These are phyloP conservation scores for Pseudomyrmex cubaensis DNA, from an alignment of 1,140 invertebrate species.

Conservation along the genomic window DNA sequence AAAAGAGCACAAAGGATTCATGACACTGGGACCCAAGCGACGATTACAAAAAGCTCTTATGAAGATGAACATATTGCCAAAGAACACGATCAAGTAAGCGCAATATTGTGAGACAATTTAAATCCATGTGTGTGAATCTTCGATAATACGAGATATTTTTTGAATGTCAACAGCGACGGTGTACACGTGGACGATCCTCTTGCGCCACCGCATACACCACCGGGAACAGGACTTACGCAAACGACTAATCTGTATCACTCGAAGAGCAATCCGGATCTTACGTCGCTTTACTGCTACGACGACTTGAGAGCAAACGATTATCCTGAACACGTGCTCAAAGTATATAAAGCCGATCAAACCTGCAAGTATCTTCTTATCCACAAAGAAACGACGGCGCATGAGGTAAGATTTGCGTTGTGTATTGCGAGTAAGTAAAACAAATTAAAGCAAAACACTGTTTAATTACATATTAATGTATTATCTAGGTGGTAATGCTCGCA, in stretches of 20 bases:
- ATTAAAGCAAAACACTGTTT: constrained; percentile 6
- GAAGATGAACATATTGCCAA: constrained; percentile 96
- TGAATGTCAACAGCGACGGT: constrained; percentile 83
- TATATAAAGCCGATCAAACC: constrained; percentile 98
- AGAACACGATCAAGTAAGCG: constrained; percentile 91
- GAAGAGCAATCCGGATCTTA: constrained; percentile 96
- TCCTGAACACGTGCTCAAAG: constrained; percentile 98
- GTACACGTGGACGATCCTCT: constrained; percentile 87
- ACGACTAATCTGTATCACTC: constrained; percentile 90
- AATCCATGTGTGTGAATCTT: background rate
- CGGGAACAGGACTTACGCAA: constrained; percentile 81
- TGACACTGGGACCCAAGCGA: constrained; percentile 94
- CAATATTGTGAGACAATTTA: constrained; percentile 51
- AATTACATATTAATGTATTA: constrained; percentile 6
- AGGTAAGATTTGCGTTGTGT: constrained; percentile 82
- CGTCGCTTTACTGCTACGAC: constrained; percentile 91
- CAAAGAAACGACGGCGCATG: constrained; percentile 99
- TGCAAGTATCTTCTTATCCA: constrained; percentile 99
- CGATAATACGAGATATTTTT: background rate
- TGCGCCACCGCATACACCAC: constrained; percentile 83
- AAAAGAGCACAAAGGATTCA: constrained; percentile 92
- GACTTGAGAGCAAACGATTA: constrained; percentile 92
- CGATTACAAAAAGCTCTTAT: constrained; percentile 94
- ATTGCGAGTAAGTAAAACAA: background rate
- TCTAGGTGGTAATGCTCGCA: constrained; percentile 96